Evolutionary conservation across 2,113 vertebrate genomes (phyloP).

Genomic region (Neolamprologus modestus): DNA sequence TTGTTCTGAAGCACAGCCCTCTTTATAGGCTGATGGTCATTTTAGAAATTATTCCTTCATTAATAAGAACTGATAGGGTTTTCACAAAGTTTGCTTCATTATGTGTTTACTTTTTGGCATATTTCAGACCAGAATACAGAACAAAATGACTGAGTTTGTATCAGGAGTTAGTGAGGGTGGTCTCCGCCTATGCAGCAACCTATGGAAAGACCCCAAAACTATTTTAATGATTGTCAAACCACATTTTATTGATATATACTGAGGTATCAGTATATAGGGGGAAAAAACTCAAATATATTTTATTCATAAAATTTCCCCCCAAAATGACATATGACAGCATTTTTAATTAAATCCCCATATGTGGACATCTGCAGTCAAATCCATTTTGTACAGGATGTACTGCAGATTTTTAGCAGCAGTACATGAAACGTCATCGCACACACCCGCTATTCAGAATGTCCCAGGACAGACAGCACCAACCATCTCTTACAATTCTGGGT

Average conservation of each 20-base stretch:
- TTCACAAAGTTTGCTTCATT: not conserved
- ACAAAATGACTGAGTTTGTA: not conserved
- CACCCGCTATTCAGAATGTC: not conserved
- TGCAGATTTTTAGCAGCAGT: not conserved
- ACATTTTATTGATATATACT: not conserved
- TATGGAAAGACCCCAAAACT: accelerated
- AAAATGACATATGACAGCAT: not conserved
- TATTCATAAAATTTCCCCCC: not conserved
- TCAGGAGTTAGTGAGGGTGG: not conserved
- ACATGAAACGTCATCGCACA: not conserved
- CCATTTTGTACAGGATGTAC: not conserved
- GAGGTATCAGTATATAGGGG: not conserved
- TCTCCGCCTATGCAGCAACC: not conserved
- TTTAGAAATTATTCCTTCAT: not conserved
- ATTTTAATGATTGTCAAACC: not conserved
- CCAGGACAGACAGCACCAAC: not conserved
- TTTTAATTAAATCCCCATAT: accelerated
- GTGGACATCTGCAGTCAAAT: not conserved
- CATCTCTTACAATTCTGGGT: not conserved
- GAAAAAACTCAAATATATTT: not conserved
- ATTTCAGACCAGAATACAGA: not conserved
- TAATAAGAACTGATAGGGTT: not conserved
- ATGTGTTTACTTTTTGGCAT: not conserved
- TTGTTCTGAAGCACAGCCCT: accelerated
- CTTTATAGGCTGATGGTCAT: not conserved